Percentiles rank a stretch among this genome's conserved stretches.
Conservation (phyloP, 1,140 invertebrate species). For the Meloidogyne hapla region DNA sequence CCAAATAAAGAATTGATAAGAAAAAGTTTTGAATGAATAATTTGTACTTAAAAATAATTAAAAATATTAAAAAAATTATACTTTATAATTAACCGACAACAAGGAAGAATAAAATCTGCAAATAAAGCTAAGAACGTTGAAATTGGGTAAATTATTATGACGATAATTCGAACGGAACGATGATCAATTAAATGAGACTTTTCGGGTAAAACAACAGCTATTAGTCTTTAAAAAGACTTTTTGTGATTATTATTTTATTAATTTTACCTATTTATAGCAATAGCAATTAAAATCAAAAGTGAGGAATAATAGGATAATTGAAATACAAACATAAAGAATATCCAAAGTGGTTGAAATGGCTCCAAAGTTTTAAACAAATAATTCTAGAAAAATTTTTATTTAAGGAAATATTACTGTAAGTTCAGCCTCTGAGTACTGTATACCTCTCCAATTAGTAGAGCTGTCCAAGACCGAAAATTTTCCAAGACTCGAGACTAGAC, state of each 20-base stretch:
- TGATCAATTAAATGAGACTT: background rate
- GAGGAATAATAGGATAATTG: background rate
- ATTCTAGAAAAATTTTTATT: slow-evolving; percentile 1
- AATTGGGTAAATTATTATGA: background rate
- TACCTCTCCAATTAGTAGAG: too few relatives aligned
- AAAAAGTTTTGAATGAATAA: background rate
- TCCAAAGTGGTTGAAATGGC: background rate
- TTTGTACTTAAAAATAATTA: background rate
- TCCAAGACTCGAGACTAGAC: too few relatives aligned
- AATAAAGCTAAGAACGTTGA: background rate
- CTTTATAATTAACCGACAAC: background rate
- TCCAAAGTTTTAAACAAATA: background rate
- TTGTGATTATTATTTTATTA: background rate
- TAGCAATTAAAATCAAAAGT: background rate
- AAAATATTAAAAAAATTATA: background rate
- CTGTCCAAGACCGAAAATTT: too few relatives aligned
- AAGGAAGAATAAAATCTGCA: background rate
- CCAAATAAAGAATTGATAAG: background rate
- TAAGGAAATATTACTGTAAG: too few relatives aligned
- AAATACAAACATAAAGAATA: background rate
- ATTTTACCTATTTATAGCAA: background rate
- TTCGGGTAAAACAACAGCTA: background rate
- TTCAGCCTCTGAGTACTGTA: too few relatives aligned
- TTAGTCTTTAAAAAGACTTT: background rate
- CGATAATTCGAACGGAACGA: background rate